phyloP scores from a whole-genome alignment of 2,888 invertebrate genomes.

The Acleris emargana region DNA sequence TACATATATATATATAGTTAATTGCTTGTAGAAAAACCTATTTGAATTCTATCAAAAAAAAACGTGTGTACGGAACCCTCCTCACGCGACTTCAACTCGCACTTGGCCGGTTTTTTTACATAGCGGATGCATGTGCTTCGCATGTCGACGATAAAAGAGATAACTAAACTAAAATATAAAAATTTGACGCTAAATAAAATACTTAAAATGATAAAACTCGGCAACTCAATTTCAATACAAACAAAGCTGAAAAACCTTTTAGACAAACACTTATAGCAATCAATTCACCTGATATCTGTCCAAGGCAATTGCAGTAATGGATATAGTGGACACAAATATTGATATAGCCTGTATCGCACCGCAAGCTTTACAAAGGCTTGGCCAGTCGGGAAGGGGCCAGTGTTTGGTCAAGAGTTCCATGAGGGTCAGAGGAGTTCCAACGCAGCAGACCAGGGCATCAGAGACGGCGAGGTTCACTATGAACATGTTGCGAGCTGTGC shows the following conservation, averaged over 20 bases:
- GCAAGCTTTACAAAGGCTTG: constrained; percentile 91
- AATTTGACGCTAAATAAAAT: too few relatives aligned
- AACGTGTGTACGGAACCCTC: too few relatives aligned
- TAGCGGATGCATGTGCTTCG: too few relatives aligned
- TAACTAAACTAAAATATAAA: too few relatives aligned
- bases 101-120: too few relatives aligned
- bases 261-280: constrained; percentile 17
- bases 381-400: constrained; percentile 93
- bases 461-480: constrained; percentile 95
- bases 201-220: too few relatives aligned
- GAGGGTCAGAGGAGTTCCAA: constrained; percentile 95
- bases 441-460: constrained; percentile 93
- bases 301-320: constrained; percentile 95
- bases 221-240: constrained; percentile 6
- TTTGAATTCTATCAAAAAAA: too few relatives aligned
- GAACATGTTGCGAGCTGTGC: constrained; percentile 96
- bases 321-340: constrained; percentile 96
- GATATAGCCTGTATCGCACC: constrained; percentile 94
- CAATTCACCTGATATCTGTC: constrained; percentile 20
- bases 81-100: too few relatives aligned
- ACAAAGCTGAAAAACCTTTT: constrained; percentile 27
- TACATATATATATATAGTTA: too few relatives aligned
- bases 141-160: too few relatives aligned
- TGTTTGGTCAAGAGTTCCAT: constrained; percentile 93
- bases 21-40: too few relatives aligned